Evolutionary conservation across 2,113 vertebrate species (phyloP).

Genomic region (Hyaena hyaena): DNA sequence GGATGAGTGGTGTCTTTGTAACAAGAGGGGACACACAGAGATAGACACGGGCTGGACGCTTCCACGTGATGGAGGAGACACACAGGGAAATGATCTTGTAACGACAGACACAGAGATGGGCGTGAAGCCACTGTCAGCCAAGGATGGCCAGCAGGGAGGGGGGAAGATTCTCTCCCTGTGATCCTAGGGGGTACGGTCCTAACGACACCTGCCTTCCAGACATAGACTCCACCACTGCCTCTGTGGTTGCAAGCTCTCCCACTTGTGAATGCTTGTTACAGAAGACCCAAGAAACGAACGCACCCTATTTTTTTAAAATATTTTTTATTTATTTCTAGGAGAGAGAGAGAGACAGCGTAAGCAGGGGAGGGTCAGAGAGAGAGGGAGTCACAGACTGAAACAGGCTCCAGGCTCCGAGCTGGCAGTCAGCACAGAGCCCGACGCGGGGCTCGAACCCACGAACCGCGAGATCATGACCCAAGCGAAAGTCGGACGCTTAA

Average conservation of each 20-base stretch:
- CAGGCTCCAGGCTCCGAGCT: too few species aligned
- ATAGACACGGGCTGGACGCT: neutral
- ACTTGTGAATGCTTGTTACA: neutral
- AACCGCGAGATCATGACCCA: too few species aligned
- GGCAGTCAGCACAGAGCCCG: too few species aligned
- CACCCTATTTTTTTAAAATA: neutral
- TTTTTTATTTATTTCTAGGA: too few species aligned
- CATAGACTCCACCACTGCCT: neutral
- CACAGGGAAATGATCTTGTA: accelerated
- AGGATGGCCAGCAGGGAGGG: neutral
- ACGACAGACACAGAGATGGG: neutral
- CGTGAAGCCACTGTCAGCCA: accelerated
- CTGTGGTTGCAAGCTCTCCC: neutral
- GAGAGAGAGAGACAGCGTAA: too few species aligned
- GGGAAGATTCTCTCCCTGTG: neutral
- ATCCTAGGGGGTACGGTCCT: too few species aligned
- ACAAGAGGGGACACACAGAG: neutral
- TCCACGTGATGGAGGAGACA: neutral
- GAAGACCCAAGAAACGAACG: neutral
- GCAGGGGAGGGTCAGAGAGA: too few species aligned
- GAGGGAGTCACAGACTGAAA: too few species aligned
- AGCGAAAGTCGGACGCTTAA: too few species aligned
- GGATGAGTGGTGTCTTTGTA: accelerated
- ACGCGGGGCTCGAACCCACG: too few species aligned
- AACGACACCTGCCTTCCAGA: accelerated